Percentiles rank a stretch among this genome's conserved stretches.
These are phyloP conservation scores for Rhinella marina DNA, from an alignment of 2,797 vertebrate species.

Conservation along the genomic window DNA sequence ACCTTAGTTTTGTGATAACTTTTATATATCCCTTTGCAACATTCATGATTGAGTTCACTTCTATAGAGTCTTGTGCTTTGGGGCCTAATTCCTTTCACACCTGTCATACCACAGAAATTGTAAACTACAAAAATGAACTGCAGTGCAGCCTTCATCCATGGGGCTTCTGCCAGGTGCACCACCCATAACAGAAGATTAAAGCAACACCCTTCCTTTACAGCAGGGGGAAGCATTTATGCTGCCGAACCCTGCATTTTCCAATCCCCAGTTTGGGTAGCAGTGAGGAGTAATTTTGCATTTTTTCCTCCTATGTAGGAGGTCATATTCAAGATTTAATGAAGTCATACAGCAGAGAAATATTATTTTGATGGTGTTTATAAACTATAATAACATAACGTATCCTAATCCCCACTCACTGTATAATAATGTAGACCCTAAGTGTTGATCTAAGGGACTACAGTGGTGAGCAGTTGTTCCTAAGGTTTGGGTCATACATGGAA, in stretches of 20 bases:
- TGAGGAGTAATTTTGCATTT: too few species aligned
- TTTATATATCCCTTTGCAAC: neutral
- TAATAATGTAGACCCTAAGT: neutral
- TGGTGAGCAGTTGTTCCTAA: neutral
- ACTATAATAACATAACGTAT: neutral
- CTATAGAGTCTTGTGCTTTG: neutral
- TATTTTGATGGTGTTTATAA: too few species aligned
- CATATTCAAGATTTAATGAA: too few species aligned
- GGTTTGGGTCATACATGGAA: neutral
- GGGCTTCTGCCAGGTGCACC: neutral
- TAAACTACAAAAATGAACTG: neutral
- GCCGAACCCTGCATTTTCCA: neutral
- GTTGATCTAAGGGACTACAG: neutral
- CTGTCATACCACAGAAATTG: neutral
- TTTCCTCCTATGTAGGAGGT: too few species aligned
- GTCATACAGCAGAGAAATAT: neutral
- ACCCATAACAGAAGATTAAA: too few species aligned
- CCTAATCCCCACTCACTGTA: neutral
- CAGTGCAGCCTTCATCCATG: neutral
- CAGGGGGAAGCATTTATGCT: neutral
- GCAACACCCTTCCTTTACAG: neutral
- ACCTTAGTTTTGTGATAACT: neutral
- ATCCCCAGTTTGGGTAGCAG: too few species aligned
- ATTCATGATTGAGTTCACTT: neutral
- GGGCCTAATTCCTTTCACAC: neutral